These are phyloP conservation scores for Porites evermanni DNA, from an alignment of 92 coral and sea anemone genomes.

Conservation along the genomic window DNA sequence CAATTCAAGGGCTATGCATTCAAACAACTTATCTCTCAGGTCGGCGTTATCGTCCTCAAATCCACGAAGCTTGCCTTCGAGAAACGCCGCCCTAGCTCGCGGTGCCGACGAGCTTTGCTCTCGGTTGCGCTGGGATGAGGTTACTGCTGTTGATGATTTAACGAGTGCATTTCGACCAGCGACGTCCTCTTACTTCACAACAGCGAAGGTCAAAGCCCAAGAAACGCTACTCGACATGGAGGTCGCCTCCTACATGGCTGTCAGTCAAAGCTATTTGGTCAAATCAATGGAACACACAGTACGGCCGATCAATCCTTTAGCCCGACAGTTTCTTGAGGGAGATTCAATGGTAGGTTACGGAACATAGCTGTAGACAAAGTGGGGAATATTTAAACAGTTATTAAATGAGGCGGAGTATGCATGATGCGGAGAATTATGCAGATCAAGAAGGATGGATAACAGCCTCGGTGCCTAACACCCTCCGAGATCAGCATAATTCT, in stretches of 20 bases:
- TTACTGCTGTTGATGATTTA: constrained; percentile 14
- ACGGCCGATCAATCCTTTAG: constrained; percentile 70
- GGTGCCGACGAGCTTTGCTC: neutral
- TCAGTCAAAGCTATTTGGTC: constrained; percentile 24
- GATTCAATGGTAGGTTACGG: constrained; percentile 67
- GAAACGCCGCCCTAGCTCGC: neutral
- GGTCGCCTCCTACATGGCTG: constrained; percentile 64
- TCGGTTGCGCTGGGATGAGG: constrained; percentile 38
- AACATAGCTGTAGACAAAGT: no score
- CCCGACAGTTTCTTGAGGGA: constrained; percentile 66
- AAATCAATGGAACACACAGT: constrained; percentile 29
- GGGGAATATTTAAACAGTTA: no score
- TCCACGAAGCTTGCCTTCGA: neutral
- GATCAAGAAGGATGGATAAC: no score
- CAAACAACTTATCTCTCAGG: constrained; percentile 49
- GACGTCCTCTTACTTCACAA: constrained; percentile 4
- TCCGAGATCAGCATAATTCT: no score
- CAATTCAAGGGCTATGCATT: neutral
- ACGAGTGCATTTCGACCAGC: constrained; percentile 43
- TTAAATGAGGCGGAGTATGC: no score
- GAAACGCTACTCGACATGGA: constrained; percentile 76
- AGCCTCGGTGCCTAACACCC: no score
- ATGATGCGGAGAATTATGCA: no score
- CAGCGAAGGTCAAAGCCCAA: constrained; percentile 43
- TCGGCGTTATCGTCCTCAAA: constrained; percentile 18